Base-by-base conservation (phyloP, 1,140 invertebrate species). In the Eurosta solidaginis region DNA sequence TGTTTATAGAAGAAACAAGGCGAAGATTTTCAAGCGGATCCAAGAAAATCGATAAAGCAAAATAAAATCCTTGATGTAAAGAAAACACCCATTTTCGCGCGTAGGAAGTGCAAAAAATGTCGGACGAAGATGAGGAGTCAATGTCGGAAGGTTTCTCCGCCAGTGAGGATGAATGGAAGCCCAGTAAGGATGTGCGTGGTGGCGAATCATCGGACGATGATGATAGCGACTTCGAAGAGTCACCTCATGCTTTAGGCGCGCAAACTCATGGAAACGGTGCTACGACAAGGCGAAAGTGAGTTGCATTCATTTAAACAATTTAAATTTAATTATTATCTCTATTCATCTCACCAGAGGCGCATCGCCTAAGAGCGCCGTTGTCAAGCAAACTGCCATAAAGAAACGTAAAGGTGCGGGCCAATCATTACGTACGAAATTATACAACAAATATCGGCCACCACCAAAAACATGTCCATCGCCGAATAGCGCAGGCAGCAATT, bases 131-230 rank as follows among this genome's bases (percentile, higher is more conserved):
- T 77, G 85, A 87, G 74, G 84, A 84, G 44, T 84, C 84, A 74
- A 78, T 82, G 78, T 84, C 85, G 22, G 85, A 87, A 52, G 85
- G 83, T 73, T 87, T 87, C 76, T 87, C 85, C 4, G 85, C 85
- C 52, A 87, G 85, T 63, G 84, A 81, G 36, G 85, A 87, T 77
- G 85, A 87, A 74, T 87, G 85, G 85, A 86, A 84, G 52, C 85
- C 85, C 3, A 79, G 12, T 20, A 85, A 87, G 76, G 81, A 87
- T 78, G 81, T 76, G 3, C 81, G 81, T 52, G 85, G 84, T 3
- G 85, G 83, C 10, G 84, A 86, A 77, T 84, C 84, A 9, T 85
- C 84, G 0, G 85, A 87, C 33, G 85, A 87, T 54, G 85, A 87
- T 80, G 85, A 87, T 74, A 87, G 85, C 68, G 85, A 87, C 17